These are phyloP conservation scores for Philonicus albiceps DNA, from an alignment of 2,888 invertebrate species.

Conservation along the genomic window DNA sequence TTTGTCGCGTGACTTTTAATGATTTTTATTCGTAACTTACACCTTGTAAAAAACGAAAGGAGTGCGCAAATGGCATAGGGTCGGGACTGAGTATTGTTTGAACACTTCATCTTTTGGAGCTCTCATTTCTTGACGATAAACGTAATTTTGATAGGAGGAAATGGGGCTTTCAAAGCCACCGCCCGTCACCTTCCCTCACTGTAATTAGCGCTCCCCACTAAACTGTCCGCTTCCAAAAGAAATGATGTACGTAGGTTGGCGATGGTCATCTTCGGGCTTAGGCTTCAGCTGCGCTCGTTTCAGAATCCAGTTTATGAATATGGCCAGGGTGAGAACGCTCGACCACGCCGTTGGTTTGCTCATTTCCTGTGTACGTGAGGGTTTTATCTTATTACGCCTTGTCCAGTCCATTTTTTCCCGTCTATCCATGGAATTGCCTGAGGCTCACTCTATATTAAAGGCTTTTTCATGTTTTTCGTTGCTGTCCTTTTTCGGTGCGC, in stretches of 20 bases:
- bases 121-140: background rate
- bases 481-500: background rate
- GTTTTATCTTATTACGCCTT: constrained; percentile 6
- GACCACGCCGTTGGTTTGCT: constrained; percentile 18
- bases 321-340: background rate
- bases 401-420: background rate
- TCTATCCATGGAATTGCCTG: background rate
- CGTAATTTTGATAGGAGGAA: background rate
- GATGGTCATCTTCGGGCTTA: background rate
- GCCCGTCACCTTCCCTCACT: background rate
- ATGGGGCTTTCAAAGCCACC: background rate
- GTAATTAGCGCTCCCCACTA: background rate
- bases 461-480: constrained; percentile 12
- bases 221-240: background rate
- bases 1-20: background rate
- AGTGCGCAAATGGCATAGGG: background rate
- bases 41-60: background rate
- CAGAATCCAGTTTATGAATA: background rate
- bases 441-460: background rate
- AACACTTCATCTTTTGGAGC: background rate
- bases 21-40: background rate
- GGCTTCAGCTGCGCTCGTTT: background rate
- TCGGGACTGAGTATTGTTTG: background rate
- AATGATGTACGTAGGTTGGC: background rate
- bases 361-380: constrained; percentile 30